Evolutionary conservation across 2,888 invertebrate genomes (phyloP).

Genomic region (Stegana nigrithorax): DNA sequence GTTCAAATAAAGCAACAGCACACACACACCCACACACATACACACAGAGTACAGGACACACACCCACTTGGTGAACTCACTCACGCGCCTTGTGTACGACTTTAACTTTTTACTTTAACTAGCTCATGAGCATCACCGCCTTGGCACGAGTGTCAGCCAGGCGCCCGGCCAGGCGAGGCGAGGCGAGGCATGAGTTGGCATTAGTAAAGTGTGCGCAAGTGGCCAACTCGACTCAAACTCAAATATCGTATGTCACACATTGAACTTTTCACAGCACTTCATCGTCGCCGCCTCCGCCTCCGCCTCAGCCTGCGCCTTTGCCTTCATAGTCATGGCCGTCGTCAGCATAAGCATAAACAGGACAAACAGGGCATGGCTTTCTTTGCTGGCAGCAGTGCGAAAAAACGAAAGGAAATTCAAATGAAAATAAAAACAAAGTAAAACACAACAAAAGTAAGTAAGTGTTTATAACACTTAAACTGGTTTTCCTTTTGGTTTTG

Average conservation of each 20-base stretch:
- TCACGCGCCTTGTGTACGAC: neutral
- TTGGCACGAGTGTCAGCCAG: too few relatives aligned
- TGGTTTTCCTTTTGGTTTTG: neutral
- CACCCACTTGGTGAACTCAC: conserved; percentile 29
- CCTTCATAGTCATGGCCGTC: neutral
- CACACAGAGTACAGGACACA: too few relatives aligned
- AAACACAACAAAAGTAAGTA: neutral
- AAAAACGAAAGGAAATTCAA: too few relatives aligned
- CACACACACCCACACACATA: neutral
- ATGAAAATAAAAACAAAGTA: neutral
- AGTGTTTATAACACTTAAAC: neutral
- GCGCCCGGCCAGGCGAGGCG: too few relatives aligned
- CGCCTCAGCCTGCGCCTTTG: neutral
- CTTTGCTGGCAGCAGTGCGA: neutral
- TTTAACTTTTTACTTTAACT: neutral
- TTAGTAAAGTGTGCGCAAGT: conserved; percentile 27
- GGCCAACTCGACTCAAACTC: too few relatives aligned
- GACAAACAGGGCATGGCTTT: neutral
- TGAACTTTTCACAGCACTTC: neutral
- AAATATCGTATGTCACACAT: conserved; percentile 46
- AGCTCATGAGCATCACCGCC: neutral
- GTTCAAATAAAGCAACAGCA: conserved; percentile 30
- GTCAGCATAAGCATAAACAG: neutral
- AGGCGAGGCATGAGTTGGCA: too few relatives aligned
- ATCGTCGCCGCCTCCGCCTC: neutral